Evolutionary conservation across 2,888 invertebrate genomes (phyloP).

Genomic region (Trachelus stipa): DNA sequence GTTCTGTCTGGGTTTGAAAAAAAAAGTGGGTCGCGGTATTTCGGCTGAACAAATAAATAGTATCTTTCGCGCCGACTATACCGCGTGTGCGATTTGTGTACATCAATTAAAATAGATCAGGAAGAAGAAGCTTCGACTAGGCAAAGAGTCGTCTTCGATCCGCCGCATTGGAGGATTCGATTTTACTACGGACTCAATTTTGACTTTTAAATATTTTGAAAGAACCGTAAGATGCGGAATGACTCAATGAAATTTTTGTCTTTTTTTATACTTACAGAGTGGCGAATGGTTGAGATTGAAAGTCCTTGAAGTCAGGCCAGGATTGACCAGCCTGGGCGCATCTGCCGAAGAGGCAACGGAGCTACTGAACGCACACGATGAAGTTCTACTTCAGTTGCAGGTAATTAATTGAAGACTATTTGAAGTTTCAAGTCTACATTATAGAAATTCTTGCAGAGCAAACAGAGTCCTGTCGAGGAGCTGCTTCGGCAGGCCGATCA

Average conservation of each 20-base stretch:
- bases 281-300: conserved; percentile 86
- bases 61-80: conserved; percentile 8
- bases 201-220: not conserved
- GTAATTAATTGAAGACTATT: conserved; percentile 65
- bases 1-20: conserved; percentile 4
- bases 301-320: conserved; percentile 87
- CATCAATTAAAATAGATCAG: conserved; percentile 23
- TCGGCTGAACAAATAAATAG: conserved; percentile 20
- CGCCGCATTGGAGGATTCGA: not conserved
- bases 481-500: conserved; percentile 88
- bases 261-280: conserved; percentile 70
- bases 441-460: conserved; percentile 71
- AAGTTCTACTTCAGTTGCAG: conserved; percentile 85
- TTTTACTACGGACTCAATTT: not conserved
- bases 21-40: conserved; percentile 22
- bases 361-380: conserved; percentile 83
- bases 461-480: conserved; percentile 90
- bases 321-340: conserved; percentile 82
- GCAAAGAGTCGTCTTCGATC: not conserved
- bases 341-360: conserved; percentile 81
- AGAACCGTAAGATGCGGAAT: not conserved
- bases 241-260: not conserved
- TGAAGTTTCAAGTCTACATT: not conserved
- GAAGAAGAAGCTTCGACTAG: not conserved
- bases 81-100: not conserved